A percentile compares a stretch with the other conserved stretches of the same genome.
Evolutionary conservation across 1,140 invertebrate genomes (phyloP).

Genomic region (Diploscapter pachys): DNA sequence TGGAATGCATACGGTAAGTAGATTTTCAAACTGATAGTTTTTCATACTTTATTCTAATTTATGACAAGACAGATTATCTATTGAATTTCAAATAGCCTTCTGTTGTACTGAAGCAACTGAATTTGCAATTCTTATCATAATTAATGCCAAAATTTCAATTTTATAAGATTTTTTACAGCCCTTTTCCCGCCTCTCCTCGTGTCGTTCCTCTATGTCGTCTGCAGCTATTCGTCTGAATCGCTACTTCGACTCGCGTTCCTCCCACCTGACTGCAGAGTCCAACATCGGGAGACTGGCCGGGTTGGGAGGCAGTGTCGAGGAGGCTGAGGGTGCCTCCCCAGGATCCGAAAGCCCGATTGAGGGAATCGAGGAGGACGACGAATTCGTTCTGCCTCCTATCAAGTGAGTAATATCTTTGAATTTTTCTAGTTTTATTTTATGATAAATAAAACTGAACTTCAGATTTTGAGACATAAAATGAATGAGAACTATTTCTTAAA

Average conservation of each 20-base stretch:
- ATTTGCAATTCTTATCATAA: no score
- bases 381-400: conserved; percentile 23
- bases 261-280: conserved; percentile 40
- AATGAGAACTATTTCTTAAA: no score
- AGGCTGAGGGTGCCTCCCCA: no score
- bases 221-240: conserved; percentile 38
- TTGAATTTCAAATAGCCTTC: no score
- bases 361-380: conserved; percentile 22
- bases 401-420: background rate
- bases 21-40: no score
- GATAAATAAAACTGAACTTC: background rate
- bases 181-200: conserved; percentile 44
- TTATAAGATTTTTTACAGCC: conserved; percentile 29
- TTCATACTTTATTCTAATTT: no score
- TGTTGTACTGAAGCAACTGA: no score
- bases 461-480: no score
- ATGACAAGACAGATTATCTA: no score
- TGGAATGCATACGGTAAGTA: no score
- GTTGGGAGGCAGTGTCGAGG: background rate
- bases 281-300: conserved; percentile 19
- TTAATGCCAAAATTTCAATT: no score
- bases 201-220: conserved; percentile 45
- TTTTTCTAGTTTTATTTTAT: background rate
- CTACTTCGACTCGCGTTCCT: conserved; percentile 43
- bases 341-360: no score